Evolutionary conservation across 2,888 invertebrate species (phyloP).

Genomic region (Patella pellucida): DNA sequence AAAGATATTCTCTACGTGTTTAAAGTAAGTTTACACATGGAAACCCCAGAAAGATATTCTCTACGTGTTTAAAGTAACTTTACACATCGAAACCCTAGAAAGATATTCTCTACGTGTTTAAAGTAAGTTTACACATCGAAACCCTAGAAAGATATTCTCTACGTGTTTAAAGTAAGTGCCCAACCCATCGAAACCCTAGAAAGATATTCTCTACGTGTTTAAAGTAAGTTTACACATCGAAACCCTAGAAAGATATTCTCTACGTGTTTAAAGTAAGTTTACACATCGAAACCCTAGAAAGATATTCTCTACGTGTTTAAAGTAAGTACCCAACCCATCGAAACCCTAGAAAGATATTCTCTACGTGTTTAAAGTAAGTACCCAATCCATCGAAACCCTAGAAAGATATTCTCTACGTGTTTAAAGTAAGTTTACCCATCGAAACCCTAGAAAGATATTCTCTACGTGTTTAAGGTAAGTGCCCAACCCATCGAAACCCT

Average conservation of each 20-base stretch:
- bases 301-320: constrained; percentile 66
- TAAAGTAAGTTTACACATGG: constrained; percentile 69
- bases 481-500: constrained; percentile 51
- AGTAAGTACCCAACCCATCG: constrained; percentile 69
- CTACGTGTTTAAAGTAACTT: constrained; percentile 65
- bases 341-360: constrained; percentile 67
- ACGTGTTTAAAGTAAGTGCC: constrained; percentile 65
- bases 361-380: constrained; percentile 67
- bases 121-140: constrained; percentile 69
- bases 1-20: constrained; percentile 64
- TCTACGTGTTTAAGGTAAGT: constrained; percentile 66
- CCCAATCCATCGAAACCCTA: constrained; percentile 69
- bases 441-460: constrained; percentile 67
- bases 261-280: constrained; percentile 67
- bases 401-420: constrained; percentile 65
- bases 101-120: constrained; percentile 66
- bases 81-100: constrained; percentile 65
- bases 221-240: constrained; percentile 67
- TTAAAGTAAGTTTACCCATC: constrained; percentile 69
- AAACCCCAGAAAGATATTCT: constrained; percentile 67
- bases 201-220: constrained; percentile 66
- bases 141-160: constrained; percentile 66
- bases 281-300: constrained; percentile 68
- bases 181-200: constrained; percentile 55
- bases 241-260: constrained; percentile 67